Evolutionary conservation across 2,888 invertebrate species (phyloP), one percentile per base, ranked within the genome.

Genomic region (Cephus runcator): DNA sequence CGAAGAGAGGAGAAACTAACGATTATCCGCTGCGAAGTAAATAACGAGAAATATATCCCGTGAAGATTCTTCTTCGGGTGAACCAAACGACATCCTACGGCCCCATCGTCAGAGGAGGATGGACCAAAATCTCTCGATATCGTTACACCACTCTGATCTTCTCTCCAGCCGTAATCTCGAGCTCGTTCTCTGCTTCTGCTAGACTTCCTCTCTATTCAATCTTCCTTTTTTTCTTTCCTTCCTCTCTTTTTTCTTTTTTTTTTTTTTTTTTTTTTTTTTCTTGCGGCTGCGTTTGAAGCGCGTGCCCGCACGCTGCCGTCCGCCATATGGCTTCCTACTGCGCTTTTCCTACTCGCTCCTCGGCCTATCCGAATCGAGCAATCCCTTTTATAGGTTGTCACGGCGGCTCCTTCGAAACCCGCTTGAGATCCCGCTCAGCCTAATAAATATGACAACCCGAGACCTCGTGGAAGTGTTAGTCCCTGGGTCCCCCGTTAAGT

Each of bases 401-500:
- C 23, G 56, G 56, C 23, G 56, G 23, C 73, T 69, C 35, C n/a
- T 69, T 40, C 23, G 40, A 36, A 31, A 6, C 36, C 34, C 74
- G 71, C 15, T 30, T 1, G 74, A 12, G 36, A 23, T 56, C 56
- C 15, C 2, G 82, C 81, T 77, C 82, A 23, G 75, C 76, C 86
- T 82, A 84, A 87, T 85, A 85, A 86, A 87, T 87, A 86, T 85
- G 81, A 83, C 83, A 83, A 86, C 81, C 81, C 75, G 84, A 83
- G 82, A 83, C 82, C 82, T 79, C 80, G 82, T 82, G 84, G 83
- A 83, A 83, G 82, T 79, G 81, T 83, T 78, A 75, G 81, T 79
- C 31, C n/a, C 36, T 36, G 23, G 56, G 56, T 56, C 56, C 15
- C 23, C 56, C 56, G 56, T 56, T 56, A 56, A 56, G 56, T 56